These are phyloP conservation scores for Pammene aurita DNA, from an alignment of 2,888 invertebrate species.

Conservation along the genomic window DNA sequence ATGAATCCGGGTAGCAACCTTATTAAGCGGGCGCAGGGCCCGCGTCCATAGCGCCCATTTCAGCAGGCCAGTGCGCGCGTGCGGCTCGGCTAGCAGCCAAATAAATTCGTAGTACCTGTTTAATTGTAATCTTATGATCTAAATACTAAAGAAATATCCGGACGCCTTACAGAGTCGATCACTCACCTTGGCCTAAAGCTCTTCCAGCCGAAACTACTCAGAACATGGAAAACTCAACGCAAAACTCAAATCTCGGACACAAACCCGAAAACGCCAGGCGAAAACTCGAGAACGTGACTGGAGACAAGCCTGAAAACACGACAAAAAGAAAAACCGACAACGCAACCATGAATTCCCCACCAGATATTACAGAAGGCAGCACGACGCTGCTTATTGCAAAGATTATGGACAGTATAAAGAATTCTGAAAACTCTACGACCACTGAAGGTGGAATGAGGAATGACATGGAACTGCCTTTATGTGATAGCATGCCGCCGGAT, in stretches of 20 bases:
- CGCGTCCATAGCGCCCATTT: no score
- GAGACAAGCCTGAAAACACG: slow-evolving; percentile 8
- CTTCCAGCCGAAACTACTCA: slow-evolving; percentile 47
- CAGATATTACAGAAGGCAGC: slow-evolving; percentile 50
- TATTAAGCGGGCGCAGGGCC: no score
- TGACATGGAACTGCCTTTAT: slow-evolving; percentile 69
- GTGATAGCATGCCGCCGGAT: slow-evolving; percentile 85
- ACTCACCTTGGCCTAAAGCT: slow-evolving; percentile 60
- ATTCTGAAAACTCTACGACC: slow-evolving; percentile 57
- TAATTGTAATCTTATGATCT: neutral
- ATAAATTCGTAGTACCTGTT: neutral
- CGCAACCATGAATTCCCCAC: slow-evolving; percentile 44
- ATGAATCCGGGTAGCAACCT: no score
- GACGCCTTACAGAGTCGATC: slow-evolving; percentile 61
- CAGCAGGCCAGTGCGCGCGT: no score
- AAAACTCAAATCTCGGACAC: slow-evolving; percentile 43
- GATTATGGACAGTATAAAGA: slow-evolving; percentile 63
- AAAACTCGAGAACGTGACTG: slow-evolving; percentile 41
- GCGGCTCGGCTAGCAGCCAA: no score
- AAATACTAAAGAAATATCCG: neutral
- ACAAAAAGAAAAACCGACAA: slow-evolving; percentile 22
- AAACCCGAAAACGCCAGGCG: slow-evolving; percentile 36
- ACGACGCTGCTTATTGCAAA: slow-evolving; percentile 62
- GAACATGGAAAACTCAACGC: slow-evolving; percentile 50
- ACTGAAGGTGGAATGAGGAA: slow-evolving; percentile 60